Evolutionary conservation across 64 coral and sea anemone species (phyloP).

Genomic region (Montipora efflorescens): DNA sequence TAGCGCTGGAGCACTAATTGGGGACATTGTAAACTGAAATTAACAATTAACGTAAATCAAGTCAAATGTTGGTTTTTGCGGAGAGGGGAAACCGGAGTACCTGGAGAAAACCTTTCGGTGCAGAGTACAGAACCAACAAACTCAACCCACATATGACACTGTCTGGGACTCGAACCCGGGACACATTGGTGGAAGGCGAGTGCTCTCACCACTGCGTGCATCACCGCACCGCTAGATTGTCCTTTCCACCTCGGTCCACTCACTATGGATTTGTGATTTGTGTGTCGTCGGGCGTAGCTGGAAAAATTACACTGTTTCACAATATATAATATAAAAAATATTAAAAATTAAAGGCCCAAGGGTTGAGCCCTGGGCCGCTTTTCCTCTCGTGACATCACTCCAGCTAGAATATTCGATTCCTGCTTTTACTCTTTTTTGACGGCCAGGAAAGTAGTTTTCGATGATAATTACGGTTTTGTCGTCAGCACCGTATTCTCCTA

Average conservation of each 20-base stretch:
- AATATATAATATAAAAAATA: not conserved
- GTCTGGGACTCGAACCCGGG: too few relatives aligned
- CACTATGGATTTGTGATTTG: constrained; percentile 24
- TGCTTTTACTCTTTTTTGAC: constrained; percentile 19
- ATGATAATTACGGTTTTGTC: constrained; percentile 9
- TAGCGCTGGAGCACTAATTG: too few relatives aligned
- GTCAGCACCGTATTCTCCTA: constrained; percentile 17
- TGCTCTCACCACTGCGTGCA: too few relatives aligned
- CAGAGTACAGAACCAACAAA: too few relatives aligned
- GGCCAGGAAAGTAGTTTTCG: constrained; percentile 31
- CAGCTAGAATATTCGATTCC: not conserved
- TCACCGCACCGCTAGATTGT: too few relatives aligned
- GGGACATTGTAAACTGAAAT: too few relatives aligned
- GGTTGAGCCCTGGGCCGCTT: not conserved
- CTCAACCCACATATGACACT: too few relatives aligned
- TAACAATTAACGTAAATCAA: too few relatives aligned
- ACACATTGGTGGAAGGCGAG: too few relatives aligned
- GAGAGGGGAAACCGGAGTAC: too few relatives aligned
- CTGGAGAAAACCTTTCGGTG: too few relatives aligned
- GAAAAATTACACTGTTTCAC: not conserved
- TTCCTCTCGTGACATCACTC: not conserved
- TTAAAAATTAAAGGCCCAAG: constrained; percentile 15
- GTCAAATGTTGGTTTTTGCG: too few relatives aligned
- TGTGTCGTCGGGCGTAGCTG: constrained; percentile 7
- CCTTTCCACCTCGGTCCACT: not conserved